Percentiles rank a stretch among this genome's conserved stretches.
phyloP scores from a whole-genome alignment of 2,113 vertebrate species.

The Vulpes ferrilata region DNA sequence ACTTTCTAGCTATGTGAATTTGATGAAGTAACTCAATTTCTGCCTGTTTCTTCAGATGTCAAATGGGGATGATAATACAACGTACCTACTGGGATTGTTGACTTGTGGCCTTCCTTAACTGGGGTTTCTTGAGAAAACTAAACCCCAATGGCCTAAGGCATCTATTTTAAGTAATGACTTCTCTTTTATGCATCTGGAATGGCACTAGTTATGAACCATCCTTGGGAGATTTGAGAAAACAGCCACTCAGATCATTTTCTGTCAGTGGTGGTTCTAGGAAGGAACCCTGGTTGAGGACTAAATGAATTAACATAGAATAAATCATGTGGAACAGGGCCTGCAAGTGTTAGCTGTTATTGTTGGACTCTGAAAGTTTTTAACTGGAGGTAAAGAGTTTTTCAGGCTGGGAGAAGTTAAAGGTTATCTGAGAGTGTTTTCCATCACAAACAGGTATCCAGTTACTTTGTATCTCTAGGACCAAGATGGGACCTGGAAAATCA shows the following conservation, averaged over 20 bases:
- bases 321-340: neutral
- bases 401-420: conserved; percentile 25
- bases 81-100: neutral
- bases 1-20: neutral
- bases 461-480: conserved; percentile 14
- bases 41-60: conserved; percentile 16
- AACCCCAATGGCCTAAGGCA: neutral
- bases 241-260: neutral
- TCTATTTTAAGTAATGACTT: neutral
- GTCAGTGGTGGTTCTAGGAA: neutral
- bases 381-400: conserved; percentile 34
- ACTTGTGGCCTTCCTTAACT: neutral
- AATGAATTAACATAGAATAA: neutral
- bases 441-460: conserved; percentile 19
- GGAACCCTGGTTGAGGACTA: neutral
- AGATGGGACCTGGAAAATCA: conserved; percentile 26
- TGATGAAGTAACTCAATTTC: neutral
- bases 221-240: neutral
- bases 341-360: neutral
- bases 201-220: neutral
- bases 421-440: conserved; percentile 51
- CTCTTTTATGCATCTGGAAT: neutral
- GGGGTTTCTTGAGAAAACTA: neutral
- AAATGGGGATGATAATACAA: neutral
- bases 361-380: neutral